These are phyloP conservation scores for Plectrocnemia conspersa DNA, from an alignment of 1,140 invertebrate species.

Conservation along the genomic window DNA sequence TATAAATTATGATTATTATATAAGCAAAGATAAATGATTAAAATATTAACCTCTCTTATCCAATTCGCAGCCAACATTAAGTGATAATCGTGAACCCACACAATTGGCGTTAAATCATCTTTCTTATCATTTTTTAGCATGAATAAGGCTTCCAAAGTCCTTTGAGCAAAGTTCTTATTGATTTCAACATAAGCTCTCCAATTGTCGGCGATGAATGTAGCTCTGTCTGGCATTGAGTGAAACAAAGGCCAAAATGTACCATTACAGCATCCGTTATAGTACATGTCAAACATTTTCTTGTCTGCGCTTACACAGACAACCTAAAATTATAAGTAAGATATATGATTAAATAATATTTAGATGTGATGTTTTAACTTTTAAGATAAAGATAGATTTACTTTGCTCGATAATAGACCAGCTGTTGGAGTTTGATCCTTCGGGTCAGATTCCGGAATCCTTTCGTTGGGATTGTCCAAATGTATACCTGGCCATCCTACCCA, in stretches of 20 bases:
- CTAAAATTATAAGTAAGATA: conserved; percentile 43
- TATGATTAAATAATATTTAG: not conserved
- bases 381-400: conserved; percentile 52
- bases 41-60: conserved; percentile 63
- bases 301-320: conserved; percentile 76
- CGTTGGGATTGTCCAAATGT: conserved; percentile 67
- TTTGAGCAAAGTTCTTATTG: conserved; percentile 77
- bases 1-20: conserved; percentile 7
- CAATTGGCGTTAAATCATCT: conserved; percentile 62
- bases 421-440: conserved; percentile 79
- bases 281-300: conserved; percentile 70
- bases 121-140: conserved; percentile 56
- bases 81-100: conserved; percentile 92
- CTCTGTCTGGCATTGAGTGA: conserved; percentile 81
- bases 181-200: conserved; percentile 79
- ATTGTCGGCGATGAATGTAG: conserved; percentile 71
- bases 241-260: conserved; percentile 89
- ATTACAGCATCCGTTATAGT: conserved; percentile 90
- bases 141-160: conserved; percentile 69
- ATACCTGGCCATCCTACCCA: conserved; percentile 91
- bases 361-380: not conserved
- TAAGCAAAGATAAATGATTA: conserved; percentile 2
- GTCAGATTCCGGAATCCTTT: conserved; percentile 78
- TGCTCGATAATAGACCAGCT: conserved; percentile 73
- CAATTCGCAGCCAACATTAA: conserved; percentile 85